phyloP scores from a whole-genome alignment of 2,888 invertebrate genomes.

The Tenthredo scrophulariae region DNA sequence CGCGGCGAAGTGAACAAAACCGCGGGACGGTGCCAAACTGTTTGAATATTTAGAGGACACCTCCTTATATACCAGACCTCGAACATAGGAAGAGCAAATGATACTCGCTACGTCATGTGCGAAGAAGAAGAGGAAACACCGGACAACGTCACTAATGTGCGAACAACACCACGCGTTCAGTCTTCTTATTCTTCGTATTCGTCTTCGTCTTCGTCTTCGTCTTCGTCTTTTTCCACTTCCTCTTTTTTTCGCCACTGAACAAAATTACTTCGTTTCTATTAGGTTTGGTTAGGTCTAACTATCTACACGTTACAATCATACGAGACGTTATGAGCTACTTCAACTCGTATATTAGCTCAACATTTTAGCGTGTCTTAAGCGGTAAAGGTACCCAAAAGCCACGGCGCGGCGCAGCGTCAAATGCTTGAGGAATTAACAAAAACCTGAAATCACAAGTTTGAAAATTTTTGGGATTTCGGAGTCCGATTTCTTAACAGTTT shows the following conservation, averaged over 20 bases:
- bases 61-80: conserved; percentile 68
- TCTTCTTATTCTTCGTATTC: conserved; percentile 34
- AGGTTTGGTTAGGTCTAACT: not conserved
- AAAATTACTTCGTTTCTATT: conserved; percentile 11
- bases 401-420: not conserved
- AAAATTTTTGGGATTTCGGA: not conserved
- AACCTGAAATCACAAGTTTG: not conserved
- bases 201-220: not conserved
- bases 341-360: not conserved
- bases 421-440: not conserved
- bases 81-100: conserved; percentile 72
- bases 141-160: conserved; percentile 15
- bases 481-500: not conserved
- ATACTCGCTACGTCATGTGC: conserved; percentile 8
- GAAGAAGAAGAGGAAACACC: conserved; percentile 8
- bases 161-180: conserved; percentile 38
- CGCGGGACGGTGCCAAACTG: conserved; percentile 70
- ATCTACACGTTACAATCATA: conserved; percentile 16
- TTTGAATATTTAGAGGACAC: conserved; percentile 68
- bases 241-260: not conserved
- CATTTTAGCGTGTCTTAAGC: conserved; percentile 5
- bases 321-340: not conserved
- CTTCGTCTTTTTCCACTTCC: not conserved
- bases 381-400: not conserved
- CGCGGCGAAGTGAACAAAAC: conserved; percentile 65